phyloP scores from a whole-genome alignment of 2,113 vertebrate species.

The Lamprologus speciosus region DNA sequence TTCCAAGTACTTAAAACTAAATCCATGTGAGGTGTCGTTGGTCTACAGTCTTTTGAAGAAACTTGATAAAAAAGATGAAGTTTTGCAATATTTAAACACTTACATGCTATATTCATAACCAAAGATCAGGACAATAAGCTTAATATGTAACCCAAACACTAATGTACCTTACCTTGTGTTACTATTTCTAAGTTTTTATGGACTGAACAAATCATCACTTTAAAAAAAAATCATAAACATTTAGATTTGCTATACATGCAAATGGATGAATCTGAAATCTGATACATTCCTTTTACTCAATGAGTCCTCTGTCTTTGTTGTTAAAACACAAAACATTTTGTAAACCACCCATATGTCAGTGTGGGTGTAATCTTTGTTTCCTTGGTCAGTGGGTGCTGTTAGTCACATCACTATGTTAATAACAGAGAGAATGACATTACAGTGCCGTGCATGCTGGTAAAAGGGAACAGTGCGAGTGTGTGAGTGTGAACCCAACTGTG shows the following conservation, averaged over 20 bases:
- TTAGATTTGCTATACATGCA: neutral
- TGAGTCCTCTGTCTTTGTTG: neutral
- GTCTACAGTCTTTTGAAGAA: neutral
- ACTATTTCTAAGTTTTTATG: neutral
- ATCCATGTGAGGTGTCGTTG: neutral
- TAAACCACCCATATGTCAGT: neutral
- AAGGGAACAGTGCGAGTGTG: neutral
- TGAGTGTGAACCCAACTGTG: conserved; percentile 24
- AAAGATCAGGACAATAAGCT: neutral
- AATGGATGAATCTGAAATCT: neutral
- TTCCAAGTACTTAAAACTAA: neutral
- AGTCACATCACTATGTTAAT: conserved; percentile 25
- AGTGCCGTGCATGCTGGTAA: conserved; percentile 13
- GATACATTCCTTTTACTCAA: neutral
- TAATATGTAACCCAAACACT: neutral
- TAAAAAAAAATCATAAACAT: neutral
- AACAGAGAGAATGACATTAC: conserved; percentile 36
- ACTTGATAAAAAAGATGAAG: neutral
- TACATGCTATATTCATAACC: neutral
- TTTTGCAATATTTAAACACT: neutral
- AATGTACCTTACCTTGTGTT: neutral
- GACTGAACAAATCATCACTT: neutral
- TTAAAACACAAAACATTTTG: neutral
- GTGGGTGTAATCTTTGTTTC: neutral
- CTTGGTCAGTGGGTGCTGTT: conserved; percentile 15